Base-by-base conservation (phyloP, 2,888 invertebrate genomes). In the Eupsilia transversa region DNA sequence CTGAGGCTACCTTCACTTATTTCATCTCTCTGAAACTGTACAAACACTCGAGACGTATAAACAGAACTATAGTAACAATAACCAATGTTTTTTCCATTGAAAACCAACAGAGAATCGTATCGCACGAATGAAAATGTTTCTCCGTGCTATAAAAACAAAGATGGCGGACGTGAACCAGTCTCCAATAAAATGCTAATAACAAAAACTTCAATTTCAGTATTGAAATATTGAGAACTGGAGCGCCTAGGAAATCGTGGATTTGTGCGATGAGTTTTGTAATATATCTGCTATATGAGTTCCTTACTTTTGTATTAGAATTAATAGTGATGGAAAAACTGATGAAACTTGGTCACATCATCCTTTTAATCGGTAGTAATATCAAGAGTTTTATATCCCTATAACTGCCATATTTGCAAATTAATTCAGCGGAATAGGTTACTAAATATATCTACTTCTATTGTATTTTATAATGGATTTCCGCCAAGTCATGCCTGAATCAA, bases 131-230 rank as follows among this genome's bases (percentile, higher is more conserved):
- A 68, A 72, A 74, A 61, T 57, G 64, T 5, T 78, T 41, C 33
- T n/a, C 23, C 30, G 46, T 43, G n/a, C 46, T 52, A 61, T 30
- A 75, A 66, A 81, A 76, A 82, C 76, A 72, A 79, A 74, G 68
- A 80, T 60, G 70, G 67, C 23, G 54, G 59, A 41, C 52, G 27
- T 20, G 65, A 56, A 35, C 72, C 64, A 49, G 35, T 27, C 30
- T 77, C 71, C 77, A 85, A 85, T 85, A 85, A 85, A 81, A 85
- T 85, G 86, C 74, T 83, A 85, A 83, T 85, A 78, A 71, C 72
- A 75, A 67, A 83, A 83, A 85, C 67, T 85, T 77, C 75, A 75
- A 77, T 85, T 83, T 85, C 84, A 85, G 78, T 74, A 74, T 81
- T 85, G 81, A 78, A 78, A 83, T 85, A 83, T 83, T 71, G 75